phyloP scores from a whole-genome alignment of 2,797 vertebrate species.

The Eulemur albifrons region DNA sequence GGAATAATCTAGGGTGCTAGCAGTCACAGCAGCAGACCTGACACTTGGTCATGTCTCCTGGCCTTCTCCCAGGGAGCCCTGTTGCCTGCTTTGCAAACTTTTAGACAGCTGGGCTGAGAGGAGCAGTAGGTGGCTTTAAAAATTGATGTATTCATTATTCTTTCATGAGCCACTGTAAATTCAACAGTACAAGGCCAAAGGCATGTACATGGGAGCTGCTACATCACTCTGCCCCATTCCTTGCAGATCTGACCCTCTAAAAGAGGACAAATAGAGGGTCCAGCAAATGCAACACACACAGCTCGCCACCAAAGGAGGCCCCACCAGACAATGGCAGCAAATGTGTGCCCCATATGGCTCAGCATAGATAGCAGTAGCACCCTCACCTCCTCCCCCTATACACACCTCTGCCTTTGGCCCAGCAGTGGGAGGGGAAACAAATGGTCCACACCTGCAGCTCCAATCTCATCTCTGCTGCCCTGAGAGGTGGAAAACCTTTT shows the following conservation, averaged over 20 bases:
- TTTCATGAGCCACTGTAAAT: conserved; percentile 61
- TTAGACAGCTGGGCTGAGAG: conserved; percentile 10
- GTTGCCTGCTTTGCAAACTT: conserved; percentile 30
- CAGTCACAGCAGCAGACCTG: not conserved
- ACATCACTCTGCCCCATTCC: not conserved
- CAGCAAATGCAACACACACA: not conserved
- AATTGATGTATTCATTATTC: conserved; percentile 63
- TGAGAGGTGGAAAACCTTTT: not conserved
- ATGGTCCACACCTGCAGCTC: accelerated
- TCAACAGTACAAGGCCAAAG: conserved; percentile 44
- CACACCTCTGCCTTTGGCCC: not conserved
- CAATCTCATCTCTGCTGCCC: not conserved
- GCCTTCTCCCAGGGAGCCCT: not conserved
- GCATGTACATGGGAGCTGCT: not conserved
- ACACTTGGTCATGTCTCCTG: not conserved
- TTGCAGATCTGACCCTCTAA: not conserved
- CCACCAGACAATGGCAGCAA: not conserved
- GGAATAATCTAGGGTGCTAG: not conserved
- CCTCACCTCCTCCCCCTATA: accelerated
- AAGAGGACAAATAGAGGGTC: not conserved
- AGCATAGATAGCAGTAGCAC: not conserved
- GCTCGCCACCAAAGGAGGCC: not conserved
- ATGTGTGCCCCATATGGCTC: not conserved
- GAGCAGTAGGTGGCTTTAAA: conserved; percentile 64
- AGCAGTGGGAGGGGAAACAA: not conserved